phyloP scores from a whole-genome alignment of 2,888 invertebrate genomes.

The Ophion ventricosus region DNA sequence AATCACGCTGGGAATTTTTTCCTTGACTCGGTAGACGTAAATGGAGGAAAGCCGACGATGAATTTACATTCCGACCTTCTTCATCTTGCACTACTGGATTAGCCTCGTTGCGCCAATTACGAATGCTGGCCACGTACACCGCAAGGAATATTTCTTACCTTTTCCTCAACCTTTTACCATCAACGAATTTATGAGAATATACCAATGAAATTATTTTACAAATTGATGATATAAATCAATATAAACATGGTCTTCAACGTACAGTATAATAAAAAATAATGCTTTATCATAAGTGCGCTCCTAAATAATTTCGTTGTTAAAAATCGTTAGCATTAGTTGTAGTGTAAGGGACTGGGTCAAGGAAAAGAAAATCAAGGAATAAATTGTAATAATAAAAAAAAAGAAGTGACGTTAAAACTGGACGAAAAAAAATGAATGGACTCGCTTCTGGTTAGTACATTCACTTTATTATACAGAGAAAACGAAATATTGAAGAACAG shows the following conservation, averaged over 20 bases:
- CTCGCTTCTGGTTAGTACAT: background rate
- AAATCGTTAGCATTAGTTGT: too few relatives aligned
- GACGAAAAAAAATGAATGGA: background rate
- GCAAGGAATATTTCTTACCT: background rate
- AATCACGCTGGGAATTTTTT: background rate
- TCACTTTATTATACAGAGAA: background rate
- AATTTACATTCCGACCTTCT: conserved; percentile 32
- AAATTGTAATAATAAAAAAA: too few relatives aligned
- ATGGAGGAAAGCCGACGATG: background rate
- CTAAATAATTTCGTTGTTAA: too few relatives aligned
- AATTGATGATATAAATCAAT: background rate
- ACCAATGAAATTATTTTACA: background rate
- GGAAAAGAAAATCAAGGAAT: too few relatives aligned
- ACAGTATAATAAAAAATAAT: too few relatives aligned
- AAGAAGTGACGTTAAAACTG: too few relatives aligned
- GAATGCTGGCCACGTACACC: conserved; percentile 22
- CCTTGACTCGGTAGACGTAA: background rate
- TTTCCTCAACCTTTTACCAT: background rate
- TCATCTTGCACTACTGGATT: conserved; percentile 26
- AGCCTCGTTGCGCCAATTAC: conserved; percentile 37
- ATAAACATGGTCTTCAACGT: background rate
- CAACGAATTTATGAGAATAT: background rate
- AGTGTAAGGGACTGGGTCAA: too few relatives aligned
- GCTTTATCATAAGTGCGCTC: too few relatives aligned
- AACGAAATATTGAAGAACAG: background rate